Evolutionary conservation across 2,888 invertebrate species (phyloP).

Genomic region (Eumacrocentrus americanus): DNA sequence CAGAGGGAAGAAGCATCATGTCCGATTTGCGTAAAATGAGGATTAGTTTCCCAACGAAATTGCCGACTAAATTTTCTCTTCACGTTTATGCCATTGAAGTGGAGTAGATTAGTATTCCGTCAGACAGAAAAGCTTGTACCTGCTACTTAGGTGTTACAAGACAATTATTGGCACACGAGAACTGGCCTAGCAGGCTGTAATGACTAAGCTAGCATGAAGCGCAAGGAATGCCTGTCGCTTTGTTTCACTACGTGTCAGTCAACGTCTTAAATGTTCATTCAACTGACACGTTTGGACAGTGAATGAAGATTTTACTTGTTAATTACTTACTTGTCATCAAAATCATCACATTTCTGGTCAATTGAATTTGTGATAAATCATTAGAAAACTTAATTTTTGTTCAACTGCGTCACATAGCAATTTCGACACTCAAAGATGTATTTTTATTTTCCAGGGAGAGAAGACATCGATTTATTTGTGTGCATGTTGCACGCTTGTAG

Average conservation of each 20-base stretch:
- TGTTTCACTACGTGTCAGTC: background rate
- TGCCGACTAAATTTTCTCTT: background rate
- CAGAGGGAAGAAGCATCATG: slow-evolving; percentile 1
- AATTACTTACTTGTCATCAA: no score
- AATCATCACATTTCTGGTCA: no score
- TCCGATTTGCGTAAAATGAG: slow-evolving; percentile 4
- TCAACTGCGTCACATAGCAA: no score
- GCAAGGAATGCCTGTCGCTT: background rate
- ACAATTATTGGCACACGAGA: no score
- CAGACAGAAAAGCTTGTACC: background rate
- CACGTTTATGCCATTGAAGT: background rate
- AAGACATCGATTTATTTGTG: background rate
- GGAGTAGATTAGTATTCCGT: background rate
- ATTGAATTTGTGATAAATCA: no score
- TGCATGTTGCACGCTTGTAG: background rate
- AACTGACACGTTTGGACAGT: no score
- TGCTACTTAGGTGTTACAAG: background rate
- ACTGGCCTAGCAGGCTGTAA: no score
- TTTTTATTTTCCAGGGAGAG: background rate
- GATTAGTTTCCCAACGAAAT: background rate
- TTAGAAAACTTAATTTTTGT: no score
- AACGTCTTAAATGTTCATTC: background rate
- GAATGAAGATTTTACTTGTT: background rate
- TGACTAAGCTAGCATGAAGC: no score
- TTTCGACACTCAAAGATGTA: no score